Base-by-base conservation (phyloP, 92 coral and sea anemone genomes). In the Palythoa grandis region DNA sequence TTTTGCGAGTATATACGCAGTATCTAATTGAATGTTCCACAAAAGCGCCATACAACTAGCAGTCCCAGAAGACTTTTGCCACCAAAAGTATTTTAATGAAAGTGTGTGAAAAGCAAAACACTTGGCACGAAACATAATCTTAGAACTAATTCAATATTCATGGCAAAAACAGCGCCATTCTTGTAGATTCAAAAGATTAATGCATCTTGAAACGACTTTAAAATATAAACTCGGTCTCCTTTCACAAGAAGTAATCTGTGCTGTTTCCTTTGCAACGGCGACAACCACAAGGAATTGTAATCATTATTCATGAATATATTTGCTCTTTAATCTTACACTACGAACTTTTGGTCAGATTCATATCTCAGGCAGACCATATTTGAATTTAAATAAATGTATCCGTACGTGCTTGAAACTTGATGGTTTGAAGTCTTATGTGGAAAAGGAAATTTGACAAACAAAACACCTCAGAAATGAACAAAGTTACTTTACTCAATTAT, bases 1-100 rank as follows among this genome's bases (percentile, higher is more conserved):
- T 75, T 50, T 68, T 61, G 88, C 85, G 83, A 91, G 86, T 87
- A 79, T 90, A 84, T 87, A 87, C 91, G 88, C 82, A 91, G 93
- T 84, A 48, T 72, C 90, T 77, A 91, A 91, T 91, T 87, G 88
- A 87, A 78, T 72, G 50, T 69, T 57, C 68, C 76, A 88, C 91
- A 87, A 91, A 87, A 72, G 87, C 72, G 71, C 70, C 72, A 79
- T 63, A 83, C 86, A 91, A 87, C 86, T 78, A 72, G 22, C 91
- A 78, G 83, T 91, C 93, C 88, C 91, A 40, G 65, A 56, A 88
- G 93, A 91, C 88, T 83, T 78, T 37, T 76, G 58, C 74, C 85
- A 80, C 74, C 74, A 80, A 80, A 80, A 80, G 40, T 66, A 60
- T 65, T 80, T 80, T 47, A 80, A 80, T 80, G 53, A 66, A 80